Evolutionary conservation across 2,797 vertebrate species (phyloP), one percentile per base, ranked within the genome.

Genomic region (Poliocrania exsul): DNA sequence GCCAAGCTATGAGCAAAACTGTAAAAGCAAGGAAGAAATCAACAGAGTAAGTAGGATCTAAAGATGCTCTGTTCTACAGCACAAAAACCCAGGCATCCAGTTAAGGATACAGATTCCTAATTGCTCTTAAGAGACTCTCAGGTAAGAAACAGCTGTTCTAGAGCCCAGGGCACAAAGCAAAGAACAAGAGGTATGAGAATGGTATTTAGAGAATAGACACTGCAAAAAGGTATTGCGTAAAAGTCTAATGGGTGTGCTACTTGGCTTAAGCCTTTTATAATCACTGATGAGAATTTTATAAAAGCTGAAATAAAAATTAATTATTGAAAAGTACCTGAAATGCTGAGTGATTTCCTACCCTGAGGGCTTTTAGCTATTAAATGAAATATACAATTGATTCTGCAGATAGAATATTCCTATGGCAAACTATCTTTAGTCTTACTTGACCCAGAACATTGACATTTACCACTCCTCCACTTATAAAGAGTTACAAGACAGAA

Each of bases 261-360:
- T 81, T 53, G 49, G 56, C 71, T 90, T 83, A 61, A 87, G 83
- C 86, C 49, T 58, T 90, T 64, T 73, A 51, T 51, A 88, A 73
- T 67, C 61, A 90, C 61, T 54, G 42, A 64, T 33, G 58, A 71
- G 65, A 93, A 78, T 65, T 83, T 67, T 50, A 24, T n/a, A 92
- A 86, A 71, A 89, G 42, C 61, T 85, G 69, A 88, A 79, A 72
- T 94, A 23, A 88, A 74, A 94, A 95, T 90, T 83, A 92, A 88
- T 86, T 90, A 95, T 26, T 94, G 46, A 95, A 42, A 82, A 82
- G 74, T 47, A 77, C 28, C 44, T 65, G 60, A 53, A 86, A 87
- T 33, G 38, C 44, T 46, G 86, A 90, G 37, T n/a, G 24, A 62
- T 78, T 62, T 86, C 62, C 69, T 61, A 58, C 58, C 75, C 89